A percentile compares a stretch with the other conserved stretches of the same genome.
phyloP scores from a whole-genome alignment of 2,888 invertebrate species.

The Diarsia brunnea region DNA sequence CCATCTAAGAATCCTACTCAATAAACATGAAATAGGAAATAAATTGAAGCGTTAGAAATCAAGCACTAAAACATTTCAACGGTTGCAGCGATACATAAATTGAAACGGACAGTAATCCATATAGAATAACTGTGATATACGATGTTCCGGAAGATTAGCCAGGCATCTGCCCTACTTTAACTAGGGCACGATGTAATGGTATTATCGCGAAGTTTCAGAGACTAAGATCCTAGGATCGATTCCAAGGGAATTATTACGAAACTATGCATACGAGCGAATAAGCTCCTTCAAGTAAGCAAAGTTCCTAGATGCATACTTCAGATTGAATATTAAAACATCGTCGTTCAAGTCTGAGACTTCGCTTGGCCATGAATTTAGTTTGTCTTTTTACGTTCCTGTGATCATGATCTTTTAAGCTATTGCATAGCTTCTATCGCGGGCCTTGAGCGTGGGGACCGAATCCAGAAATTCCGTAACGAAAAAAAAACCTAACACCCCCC shows the following conservation, averaged over 20 bases:
- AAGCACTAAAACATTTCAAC: slow-evolving; percentile 52
- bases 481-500: no score
- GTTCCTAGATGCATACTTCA: slow-evolving; percentile 41
- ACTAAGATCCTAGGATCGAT: slow-evolving; percentile 59
- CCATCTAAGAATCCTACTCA: slow-evolving; percentile 25
- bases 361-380: background rate
- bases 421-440: no score
- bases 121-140: slow-evolving; percentile 61
- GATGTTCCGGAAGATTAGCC: slow-evolving; percentile 55
- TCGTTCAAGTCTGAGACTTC: slow-evolving; percentile 12
- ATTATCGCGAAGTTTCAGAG: slow-evolving; percentile 58
- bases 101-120: slow-evolving; percentile 61
- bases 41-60: slow-evolving; percentile 38
- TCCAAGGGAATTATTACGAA: slow-evolving; percentile 54
- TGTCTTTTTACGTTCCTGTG: slow-evolving; percentile 4
- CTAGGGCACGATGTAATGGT: slow-evolving; percentile 49
- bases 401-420: background rate
- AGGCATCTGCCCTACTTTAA: slow-evolving; percentile 61
- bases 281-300: slow-evolving; percentile 44
- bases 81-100: slow-evolving; percentile 55
- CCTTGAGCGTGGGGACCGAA: no score
- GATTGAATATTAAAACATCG: slow-evolving; percentile 57
- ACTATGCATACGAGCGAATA: slow-evolving; percentile 56
- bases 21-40: slow-evolving; percentile 44
- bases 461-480: no score